phyloP scores from a whole-genome alignment of 2,113 vertebrate genomes.

The Physeter macrocephalus region DNA sequence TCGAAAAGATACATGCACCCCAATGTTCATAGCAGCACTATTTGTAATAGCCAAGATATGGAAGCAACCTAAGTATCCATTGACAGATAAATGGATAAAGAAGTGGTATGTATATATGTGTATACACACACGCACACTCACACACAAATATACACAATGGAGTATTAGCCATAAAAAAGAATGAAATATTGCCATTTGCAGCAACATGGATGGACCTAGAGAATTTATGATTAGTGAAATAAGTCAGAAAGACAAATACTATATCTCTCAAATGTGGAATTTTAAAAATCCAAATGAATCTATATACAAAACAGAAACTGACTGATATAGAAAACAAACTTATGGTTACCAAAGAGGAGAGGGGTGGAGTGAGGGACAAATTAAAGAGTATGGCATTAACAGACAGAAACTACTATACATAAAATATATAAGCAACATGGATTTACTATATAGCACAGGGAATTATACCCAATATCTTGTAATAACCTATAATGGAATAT shows the following conservation, averaged over 20 bases:
- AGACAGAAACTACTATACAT: neutral
- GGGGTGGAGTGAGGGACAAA: neutral
- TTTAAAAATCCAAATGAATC: neutral
- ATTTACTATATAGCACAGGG: neutral
- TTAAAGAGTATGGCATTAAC: neutral
- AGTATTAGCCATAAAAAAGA: neutral
- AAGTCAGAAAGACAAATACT: neutral
- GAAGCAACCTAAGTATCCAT: too few species aligned
- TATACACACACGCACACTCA: too few species aligned
- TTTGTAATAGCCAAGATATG: neutral
- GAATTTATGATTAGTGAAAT: neutral
- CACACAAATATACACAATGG: neutral
- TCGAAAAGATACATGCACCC: neutral
- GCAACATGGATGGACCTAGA: neutral
- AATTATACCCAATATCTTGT: neutral
- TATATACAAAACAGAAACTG: neutral
- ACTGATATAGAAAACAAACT: neutral
- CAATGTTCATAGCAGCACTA: neutral
- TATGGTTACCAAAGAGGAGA: neutral
- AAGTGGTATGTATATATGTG: neutral
- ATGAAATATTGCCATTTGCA: neutral
- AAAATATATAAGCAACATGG: neutral
- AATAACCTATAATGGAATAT: neutral
- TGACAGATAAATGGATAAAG: neutral
- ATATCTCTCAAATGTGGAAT: neutral